phyloP scores from a whole-genome alignment of 1,140 invertebrate genomes.

The Conopomorpha cramerella region DNA sequence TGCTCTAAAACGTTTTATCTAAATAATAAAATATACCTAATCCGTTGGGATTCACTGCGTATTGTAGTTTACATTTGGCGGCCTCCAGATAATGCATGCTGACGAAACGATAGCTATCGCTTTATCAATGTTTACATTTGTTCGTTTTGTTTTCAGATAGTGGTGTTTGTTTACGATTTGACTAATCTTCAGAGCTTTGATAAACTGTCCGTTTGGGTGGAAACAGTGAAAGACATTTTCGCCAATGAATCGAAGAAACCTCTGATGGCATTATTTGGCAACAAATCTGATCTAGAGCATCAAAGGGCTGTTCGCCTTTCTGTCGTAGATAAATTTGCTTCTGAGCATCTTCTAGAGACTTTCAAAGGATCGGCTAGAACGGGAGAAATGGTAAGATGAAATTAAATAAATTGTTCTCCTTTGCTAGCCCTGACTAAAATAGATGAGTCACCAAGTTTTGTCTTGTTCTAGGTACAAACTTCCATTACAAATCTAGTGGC shows the following conservation, averaged over 20 bases:
- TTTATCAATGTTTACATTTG: too few species aligned
- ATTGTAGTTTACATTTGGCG: too few species aligned
- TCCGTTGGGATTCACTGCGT: too few species aligned
- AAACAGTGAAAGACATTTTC: slow-evolving; percentile 64
- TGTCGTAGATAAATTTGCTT: slow-evolving; percentile 77
- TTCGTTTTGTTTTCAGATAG: slow-evolving; percentile 64
- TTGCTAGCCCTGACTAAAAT: too few species aligned
- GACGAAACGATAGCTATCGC: too few species aligned
- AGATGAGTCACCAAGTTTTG: too few species aligned
- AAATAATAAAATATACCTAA: too few species aligned
- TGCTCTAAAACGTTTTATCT: too few species aligned
- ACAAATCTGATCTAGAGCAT: slow-evolving; percentile 91
- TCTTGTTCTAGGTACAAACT: too few species aligned
- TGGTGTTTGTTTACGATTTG: slow-evolving; percentile 86
- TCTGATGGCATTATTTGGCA: slow-evolving; percentile 78
- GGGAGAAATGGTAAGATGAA: slow-evolving; percentile 85
- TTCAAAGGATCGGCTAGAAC: slow-evolving; percentile 86
- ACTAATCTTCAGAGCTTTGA: slow-evolving; percentile 84
- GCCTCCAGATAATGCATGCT: too few species aligned
- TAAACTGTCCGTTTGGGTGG: slow-evolving; percentile 75
- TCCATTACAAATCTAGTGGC: too few species aligned
- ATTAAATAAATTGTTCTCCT: too few species aligned
- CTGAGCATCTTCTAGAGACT: slow-evolving; percentile 73
- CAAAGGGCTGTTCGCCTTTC: slow-evolving; percentile 79
- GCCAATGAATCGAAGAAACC: slow-evolving; percentile 62